Evolutionary conservation across 1,140 invertebrate genomes (phyloP).

Genomic region (Asobara japonica): DNA sequence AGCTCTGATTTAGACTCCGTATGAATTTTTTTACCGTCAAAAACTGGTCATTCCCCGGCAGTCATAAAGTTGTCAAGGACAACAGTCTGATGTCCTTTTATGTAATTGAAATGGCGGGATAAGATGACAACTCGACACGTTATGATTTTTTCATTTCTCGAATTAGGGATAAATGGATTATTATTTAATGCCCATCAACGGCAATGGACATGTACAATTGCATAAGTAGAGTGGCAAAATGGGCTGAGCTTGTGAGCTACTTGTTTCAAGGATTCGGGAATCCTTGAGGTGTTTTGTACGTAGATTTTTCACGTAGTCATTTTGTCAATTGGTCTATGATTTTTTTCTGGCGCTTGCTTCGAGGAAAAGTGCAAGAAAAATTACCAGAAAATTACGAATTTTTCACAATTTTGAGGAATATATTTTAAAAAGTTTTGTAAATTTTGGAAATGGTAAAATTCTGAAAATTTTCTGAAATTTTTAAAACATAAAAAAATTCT

Average conservation of each 20-base stretch:
- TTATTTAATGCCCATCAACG: constrained; percentile 7
- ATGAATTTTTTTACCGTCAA: no score
- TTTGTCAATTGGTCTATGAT: background rate
- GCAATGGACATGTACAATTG: constrained; percentile 9
- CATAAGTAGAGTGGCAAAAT: constrained; percentile 5
- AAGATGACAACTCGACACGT: background rate
- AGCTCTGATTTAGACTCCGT: no score
- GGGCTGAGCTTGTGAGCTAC: constrained; percentile 14
- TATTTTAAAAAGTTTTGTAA: no score
- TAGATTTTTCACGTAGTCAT: background rate
- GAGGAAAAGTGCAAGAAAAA: no score
- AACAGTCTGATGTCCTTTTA: background rate
- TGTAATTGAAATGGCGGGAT: background rate
- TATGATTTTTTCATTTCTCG: background rate
- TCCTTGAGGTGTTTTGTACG: background rate
- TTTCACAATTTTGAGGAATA: no score
- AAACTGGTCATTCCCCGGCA: no score
- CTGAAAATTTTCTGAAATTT: no score
- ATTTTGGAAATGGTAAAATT: no score
- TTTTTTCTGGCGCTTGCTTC: no score
- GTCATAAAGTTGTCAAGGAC: no score
- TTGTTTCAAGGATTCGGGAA: constrained; percentile 17
- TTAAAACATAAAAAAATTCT: no score
- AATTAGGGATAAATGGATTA: constrained; percentile 13
- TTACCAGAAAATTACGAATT: no score